Conservation (phyloP, 1,140 invertebrate genomes). For the Drosophila ficusphila region DNA sequence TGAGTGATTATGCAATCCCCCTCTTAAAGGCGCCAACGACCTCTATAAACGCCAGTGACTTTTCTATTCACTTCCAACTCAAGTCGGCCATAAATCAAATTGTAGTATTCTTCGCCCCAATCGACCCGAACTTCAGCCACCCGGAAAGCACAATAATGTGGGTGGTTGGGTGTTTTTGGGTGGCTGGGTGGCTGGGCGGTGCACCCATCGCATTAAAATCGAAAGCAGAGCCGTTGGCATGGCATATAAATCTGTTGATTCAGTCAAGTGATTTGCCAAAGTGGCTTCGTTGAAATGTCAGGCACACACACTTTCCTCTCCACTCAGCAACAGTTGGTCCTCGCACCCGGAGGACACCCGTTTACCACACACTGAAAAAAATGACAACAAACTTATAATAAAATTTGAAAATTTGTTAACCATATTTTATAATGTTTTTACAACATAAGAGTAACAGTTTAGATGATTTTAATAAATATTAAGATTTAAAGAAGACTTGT, state of each 20-base stretch:
- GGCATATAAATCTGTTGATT: constrained; percentile 79
- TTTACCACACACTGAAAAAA: neutral
- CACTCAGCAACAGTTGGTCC: constrained; percentile 70
- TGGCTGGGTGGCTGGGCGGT: neutral
- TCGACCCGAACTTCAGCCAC: constrained; percentile 31
- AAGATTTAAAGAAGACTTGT: too few relatives aligned
- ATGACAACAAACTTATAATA: neutral
- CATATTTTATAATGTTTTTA: too few relatives aligned
- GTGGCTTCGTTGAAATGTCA: constrained; percentile 83
- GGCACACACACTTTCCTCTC: constrained; percentile 45
- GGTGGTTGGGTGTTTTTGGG: neutral
- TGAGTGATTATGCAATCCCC: constrained; percentile 64
- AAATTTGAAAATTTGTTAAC: too few relatives aligned
- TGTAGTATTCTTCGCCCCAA: constrained; percentile 46
- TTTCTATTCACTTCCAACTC: constrained; percentile 48
- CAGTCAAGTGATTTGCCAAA: constrained; percentile 82
- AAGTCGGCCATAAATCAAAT: constrained; percentile 77
- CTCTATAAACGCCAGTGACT: constrained; percentile 16
- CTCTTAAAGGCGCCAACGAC: constrained; percentile 55
- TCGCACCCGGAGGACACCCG: constrained; percentile 1
- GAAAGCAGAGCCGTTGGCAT: constrained; percentile 59
- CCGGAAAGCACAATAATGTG: constrained; percentile 34
- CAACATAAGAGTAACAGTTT: too few relatives aligned
- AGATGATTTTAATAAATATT: too few relatives aligned
- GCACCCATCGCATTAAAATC: constrained; percentile 40